Conservation (phyloP, 2,113 vertebrate genomes). For the Natator depressus region DNA sequence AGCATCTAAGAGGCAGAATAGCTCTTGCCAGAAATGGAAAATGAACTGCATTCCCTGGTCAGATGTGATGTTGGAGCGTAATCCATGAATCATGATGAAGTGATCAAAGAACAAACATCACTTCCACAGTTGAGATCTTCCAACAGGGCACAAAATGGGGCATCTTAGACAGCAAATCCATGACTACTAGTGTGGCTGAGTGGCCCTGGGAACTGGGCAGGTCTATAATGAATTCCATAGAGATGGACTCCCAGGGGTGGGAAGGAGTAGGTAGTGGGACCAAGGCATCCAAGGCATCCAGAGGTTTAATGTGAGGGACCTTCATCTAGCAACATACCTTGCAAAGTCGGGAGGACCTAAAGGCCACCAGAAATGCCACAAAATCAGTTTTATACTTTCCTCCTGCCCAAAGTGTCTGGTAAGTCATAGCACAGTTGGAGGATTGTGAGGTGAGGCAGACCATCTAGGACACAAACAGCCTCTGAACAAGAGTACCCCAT, state of each 20-base stretch:
- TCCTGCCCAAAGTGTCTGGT: no score
- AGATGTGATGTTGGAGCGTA: neutral
- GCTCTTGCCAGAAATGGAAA: neutral
- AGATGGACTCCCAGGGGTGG: neutral
- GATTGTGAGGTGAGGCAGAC: no score
- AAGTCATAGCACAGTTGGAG: no score
- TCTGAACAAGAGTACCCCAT: no score
- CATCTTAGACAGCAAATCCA: neutral
- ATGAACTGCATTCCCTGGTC: neutral
- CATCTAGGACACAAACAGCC: no score
- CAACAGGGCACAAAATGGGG: neutral
- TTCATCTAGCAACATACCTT: neutral
- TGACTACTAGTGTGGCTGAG: neutral
- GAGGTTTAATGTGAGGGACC: neutral
- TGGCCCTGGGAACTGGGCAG: neutral
- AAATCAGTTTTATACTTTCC: no score
- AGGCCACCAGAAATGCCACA: no score
- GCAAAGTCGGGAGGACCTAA: neutral
- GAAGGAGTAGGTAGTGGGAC: neutral
- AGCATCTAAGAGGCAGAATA: neutral
- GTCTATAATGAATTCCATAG: neutral
- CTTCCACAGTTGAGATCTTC: neutral
- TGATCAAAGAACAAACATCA: neutral
- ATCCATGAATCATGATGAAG: neutral
- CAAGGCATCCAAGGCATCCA: neutral